phyloP scores from a whole-genome alignment of 1,140 invertebrate genomes.

The Brachionus rotundiformis region DNA sequence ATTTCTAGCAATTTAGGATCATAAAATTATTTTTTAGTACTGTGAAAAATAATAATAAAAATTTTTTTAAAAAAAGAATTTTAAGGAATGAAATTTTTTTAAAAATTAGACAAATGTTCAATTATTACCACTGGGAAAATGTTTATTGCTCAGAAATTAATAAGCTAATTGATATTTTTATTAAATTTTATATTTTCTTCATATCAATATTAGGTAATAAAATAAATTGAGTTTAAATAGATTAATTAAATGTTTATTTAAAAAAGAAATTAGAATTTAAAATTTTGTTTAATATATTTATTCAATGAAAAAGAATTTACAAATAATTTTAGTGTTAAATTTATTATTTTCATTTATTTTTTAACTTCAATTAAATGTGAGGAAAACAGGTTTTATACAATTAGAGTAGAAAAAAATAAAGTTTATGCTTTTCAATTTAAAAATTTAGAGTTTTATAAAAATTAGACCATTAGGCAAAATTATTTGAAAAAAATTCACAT shows the following conservation, averaged over 20 bases:
- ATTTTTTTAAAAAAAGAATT: too few relatives aligned
- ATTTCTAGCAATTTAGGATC: too few relatives aligned
- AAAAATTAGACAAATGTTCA: too few relatives aligned
- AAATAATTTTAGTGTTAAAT: background rate
- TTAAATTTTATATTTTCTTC: too few relatives aligned
- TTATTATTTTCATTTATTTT: conserved; percentile 4
- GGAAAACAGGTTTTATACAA: conserved; percentile 16
- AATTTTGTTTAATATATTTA: background rate
- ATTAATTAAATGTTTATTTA: background rate
- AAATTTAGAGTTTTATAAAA: conserved; percentile 32
- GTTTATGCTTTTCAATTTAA: background rate
- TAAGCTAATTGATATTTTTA: too few relatives aligned
- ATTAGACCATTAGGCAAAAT: background rate
- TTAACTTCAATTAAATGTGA: background rate
- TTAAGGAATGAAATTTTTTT: too few relatives aligned
- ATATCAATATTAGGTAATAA: too few relatives aligned
- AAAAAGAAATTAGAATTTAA: background rate
- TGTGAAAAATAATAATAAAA: too few relatives aligned
- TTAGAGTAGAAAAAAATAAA: conserved; percentile 21
- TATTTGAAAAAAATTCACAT: background rate
- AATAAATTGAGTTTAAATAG: background rate
- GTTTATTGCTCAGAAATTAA: too few relatives aligned
- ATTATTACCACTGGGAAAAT: too few relatives aligned
- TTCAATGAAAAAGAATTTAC: conserved; percentile 6
- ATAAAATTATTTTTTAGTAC: too few relatives aligned